Base-by-base conservation (phyloP, 2,888 invertebrate genomes). In the Nymphalis c-album region DNA sequence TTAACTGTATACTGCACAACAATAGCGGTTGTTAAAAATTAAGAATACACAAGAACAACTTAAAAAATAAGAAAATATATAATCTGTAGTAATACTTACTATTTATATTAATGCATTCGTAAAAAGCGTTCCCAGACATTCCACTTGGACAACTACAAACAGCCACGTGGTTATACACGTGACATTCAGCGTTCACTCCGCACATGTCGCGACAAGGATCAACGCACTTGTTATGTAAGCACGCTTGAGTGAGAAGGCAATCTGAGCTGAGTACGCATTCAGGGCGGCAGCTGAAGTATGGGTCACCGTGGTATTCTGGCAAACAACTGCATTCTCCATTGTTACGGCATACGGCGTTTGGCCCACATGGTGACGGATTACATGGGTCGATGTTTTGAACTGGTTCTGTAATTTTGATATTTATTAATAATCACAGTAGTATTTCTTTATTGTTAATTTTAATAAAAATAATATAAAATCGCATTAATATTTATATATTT, bases 171-270 rank as follows among this genome's bases (percentile, higher is more conserved):
- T 97, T 96, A 64, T 96, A 94, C 18, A 96, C 96, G 77, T 95
- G 95, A 80, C 97, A 97, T 67, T 95, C 92, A 1, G 97, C 95
- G 80, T 95, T 95, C 63, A 93, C 87, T 13, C 96, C 97, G 80
- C 97, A 97, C 77, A 95, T 95, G 72, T 95, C 95, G n/a, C 94
- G 94, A 77, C 97, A 97, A 7, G 97, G 97, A 86, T 97, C 95
- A n/a, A 93, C 87, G 80, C 98, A 98, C 87, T 96, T 96, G 68
- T 95, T 95, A 70, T 95, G 94, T 47, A 96, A 89, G 80, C 98
- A 98, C 20, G 97, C 95, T 80, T 94, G 94, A 79, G 96, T 95
- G 61, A 94, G 88, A 1, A 95, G 91, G 85, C 97, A 98, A 79
- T 97, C 97, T 0, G 95, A 94, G 81, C 95, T 97, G 1, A 96